These are phyloP conservation scores for Sitodiplosis mosellana DNA, from an alignment of 1,140 invertebrate species.

Conservation along the genomic window DNA sequence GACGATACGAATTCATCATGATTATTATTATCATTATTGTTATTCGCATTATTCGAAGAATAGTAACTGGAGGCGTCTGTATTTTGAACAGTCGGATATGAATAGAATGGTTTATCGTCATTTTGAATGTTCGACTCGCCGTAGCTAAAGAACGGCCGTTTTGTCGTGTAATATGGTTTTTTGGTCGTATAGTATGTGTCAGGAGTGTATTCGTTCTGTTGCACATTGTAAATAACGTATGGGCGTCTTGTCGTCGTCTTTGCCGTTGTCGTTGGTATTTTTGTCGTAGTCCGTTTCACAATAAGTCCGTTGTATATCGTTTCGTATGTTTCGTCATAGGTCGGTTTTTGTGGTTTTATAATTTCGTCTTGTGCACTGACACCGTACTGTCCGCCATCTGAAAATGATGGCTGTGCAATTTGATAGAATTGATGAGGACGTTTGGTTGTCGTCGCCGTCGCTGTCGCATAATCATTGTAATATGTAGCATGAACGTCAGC, in stretches of 20 bases:
- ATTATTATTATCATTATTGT: background rate
- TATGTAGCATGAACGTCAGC: background rate
- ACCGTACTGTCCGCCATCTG: background rate
- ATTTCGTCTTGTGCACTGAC: background rate
- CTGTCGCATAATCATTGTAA: background rate
- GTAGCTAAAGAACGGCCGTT: background rate
- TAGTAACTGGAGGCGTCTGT: background rate
- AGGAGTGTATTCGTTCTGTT: background rate
- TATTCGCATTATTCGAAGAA: background rate
- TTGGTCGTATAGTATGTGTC: background rate
- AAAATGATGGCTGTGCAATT: background rate
- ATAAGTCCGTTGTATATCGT: background rate
- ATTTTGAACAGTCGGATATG: background rate
- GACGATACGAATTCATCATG: background rate
- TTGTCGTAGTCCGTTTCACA: background rate
- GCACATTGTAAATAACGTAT: background rate
- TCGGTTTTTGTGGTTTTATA: background rate
- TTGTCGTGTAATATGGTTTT: background rate
- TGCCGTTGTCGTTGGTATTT: background rate
- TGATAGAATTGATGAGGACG: background rate
- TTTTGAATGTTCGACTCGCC: background rate
- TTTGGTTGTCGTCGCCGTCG: background rate
- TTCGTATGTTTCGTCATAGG: background rate
- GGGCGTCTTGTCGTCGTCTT: background rate
- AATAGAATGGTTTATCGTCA: background rate